A percentile compares a stretch with the other conserved stretches of the same genome.
phyloP scores from a whole-genome alignment of 2,888 invertebrate genomes.

The Holacanthella duospinosa region DNA sequence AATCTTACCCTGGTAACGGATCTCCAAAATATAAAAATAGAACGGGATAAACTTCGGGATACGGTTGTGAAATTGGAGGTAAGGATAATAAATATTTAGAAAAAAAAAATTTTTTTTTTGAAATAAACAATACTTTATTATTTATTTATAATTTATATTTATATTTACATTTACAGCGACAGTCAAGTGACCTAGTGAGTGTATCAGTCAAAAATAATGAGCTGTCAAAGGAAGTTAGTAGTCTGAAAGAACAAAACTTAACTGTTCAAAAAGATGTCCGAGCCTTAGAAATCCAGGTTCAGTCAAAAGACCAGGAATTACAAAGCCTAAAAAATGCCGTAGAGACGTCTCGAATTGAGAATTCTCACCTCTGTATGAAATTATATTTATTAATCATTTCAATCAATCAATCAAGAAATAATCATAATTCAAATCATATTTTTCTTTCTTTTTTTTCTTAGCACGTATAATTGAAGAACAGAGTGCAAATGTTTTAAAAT shows the following conservation, averaged over 20 bases:
- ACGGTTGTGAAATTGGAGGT: not conserved
- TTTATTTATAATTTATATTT: not conserved
- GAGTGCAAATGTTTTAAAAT: too few relatives aligned
- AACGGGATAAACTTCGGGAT: conserved; percentile 19
- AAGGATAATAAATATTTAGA: not conserved
- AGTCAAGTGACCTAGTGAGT: not conserved
- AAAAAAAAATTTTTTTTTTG: not conserved
- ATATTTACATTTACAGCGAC: not conserved
- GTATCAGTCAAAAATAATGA: not conserved
- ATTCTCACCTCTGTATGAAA: conserved; percentile 1
- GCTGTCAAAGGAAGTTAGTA: not conserved
- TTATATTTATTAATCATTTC: too few relatives aligned
- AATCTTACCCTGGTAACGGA: conserved; percentile 9
- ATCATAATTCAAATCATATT: too few relatives aligned
- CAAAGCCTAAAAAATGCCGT: not conserved
- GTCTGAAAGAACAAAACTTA: not conserved
- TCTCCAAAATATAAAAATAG: conserved; percentile 15
- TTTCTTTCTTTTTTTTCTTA: too few relatives aligned
- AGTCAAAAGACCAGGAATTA: not conserved
- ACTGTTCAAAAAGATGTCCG: not conserved
- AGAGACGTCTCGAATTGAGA: not conserved
- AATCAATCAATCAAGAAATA: too few relatives aligned
- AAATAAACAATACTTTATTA: not conserved
- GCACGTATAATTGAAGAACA: too few relatives aligned
- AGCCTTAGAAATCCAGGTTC: not conserved